Percentiles rank a stretch among this genome's conserved stretches.
Conservation (phyloP, 1,140 invertebrate genomes). For the Heliconius hermathena region DNA sequence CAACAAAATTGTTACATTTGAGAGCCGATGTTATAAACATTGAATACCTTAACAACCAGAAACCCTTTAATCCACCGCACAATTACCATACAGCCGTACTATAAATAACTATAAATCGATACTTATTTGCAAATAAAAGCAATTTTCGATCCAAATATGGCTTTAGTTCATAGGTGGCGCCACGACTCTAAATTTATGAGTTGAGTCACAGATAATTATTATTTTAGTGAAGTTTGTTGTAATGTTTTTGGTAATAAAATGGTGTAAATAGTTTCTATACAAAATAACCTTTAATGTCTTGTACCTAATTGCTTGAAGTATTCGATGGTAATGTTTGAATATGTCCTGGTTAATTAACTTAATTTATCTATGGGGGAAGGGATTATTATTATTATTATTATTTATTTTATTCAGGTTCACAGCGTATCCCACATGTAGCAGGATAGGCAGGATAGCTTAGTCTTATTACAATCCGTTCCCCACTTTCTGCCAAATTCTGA, state of each 20-base stretch:
- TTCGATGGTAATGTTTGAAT: constrained; percentile 8
- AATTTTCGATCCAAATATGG: constrained; percentile 46
- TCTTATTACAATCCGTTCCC: too few species aligned
- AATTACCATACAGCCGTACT: constrained; percentile 42
- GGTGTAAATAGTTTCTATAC: constrained; percentile 25
- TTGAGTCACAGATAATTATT: constrained; percentile 35
- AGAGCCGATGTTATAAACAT: constrained; percentile 34
- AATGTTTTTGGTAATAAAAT: constrained; percentile 27
- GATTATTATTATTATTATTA: constrained; percentile 1
- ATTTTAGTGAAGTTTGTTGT: constrained; percentile 16
- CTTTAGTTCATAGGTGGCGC: constrained; percentile 52
- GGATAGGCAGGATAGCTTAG: too few species aligned
- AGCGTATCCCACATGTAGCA: too few species aligned
- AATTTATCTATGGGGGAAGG: not conserved
- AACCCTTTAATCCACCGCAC: constrained; percentile 37
- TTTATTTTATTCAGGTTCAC: too few species aligned
- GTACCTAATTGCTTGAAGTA: constrained; percentile 19
- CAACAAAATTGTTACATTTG: constrained; percentile 34
- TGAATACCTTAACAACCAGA: constrained; percentile 26
- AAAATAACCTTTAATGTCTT: constrained; percentile 21
- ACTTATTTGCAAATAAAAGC: constrained; percentile 48
- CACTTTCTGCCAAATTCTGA: too few species aligned
- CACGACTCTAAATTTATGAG: constrained; percentile 35
- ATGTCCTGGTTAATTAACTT: constrained; percentile 3
- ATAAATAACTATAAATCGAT: constrained; percentile 44